Base-by-base conservation (phyloP, 37 sponge, comb jelly and placozoan species). In the Bolinopsis microptera region DNA sequence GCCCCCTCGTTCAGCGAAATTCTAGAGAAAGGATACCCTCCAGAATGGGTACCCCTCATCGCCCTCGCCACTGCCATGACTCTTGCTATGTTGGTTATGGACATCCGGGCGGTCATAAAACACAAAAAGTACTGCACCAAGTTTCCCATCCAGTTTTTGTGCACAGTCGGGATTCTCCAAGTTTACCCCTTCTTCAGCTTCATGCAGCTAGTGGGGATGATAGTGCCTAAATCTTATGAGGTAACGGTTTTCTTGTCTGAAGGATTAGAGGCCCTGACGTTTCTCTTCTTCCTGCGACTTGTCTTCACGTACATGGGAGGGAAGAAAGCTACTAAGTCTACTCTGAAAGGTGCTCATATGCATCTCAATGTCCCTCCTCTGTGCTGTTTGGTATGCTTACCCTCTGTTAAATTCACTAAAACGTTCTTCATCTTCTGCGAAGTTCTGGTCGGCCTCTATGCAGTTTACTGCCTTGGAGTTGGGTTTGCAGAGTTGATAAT, bases 351-450 rank as follows among this genome's bases (percentile, higher is more conserved):
- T 35, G 83, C 31, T 21, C 2, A 80, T 35, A 80, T 80, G 38
- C 83, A 80, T 31, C 83, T 80, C 38, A 80, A 80, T 33, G 22
- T 80, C 16, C 35, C 36, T 1, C 83, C 83, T 27, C 16, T 32
- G 2, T 80, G 83, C 23, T 80, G 83, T 23, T 31, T 80, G 8
- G 38, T 80, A 5, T 80, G 83, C 27, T 23, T 80, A 27, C 83
- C 83, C 9, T 3, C 31, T 35, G 38, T 80, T 8, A 36, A 32
- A 2, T 36, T 80, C 83, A 36, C 83, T 8, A 13, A 27, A 33
- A 36, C 5, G 3, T 80, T 80, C 83, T 80, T 80, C 36, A 80
- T 33, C 37, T 80, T 80, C 83, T 80, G 83, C 27, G 83, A 80
- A 38, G 83, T 23, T 80, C 83, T 80, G 38, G 35, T 80, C 83